Base-by-base conservation (phyloP, 2,797 vertebrate genomes). In the Tiaroga cobitis region DNA sequence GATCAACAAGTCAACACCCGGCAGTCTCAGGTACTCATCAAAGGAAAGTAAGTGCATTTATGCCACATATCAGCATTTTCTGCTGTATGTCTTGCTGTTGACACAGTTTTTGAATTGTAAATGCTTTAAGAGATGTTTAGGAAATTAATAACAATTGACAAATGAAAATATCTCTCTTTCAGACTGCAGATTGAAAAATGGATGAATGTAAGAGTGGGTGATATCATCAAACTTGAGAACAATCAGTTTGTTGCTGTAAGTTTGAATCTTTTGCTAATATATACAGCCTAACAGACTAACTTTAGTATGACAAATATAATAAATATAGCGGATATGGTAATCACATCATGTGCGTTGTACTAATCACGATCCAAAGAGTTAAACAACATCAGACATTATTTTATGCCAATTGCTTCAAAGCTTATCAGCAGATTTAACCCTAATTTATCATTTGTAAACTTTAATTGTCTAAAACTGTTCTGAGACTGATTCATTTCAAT, bases 231-330 rank as follows among this genome's bases (percentile, higher is more conserved):
- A 92, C 88, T 96, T 76, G 94, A 96, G 93, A 97, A 97, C 90
- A 96, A 97, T 90, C 96, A 97, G 82, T 96, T 96, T 94, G 95
- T 97, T 86, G 93, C 96, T 89, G 97, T 97, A 92, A 96, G 96
- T 97, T 89, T 37, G 61, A 75, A 77, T 51, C 21, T 0, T 29
- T 56, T 72, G 10, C 32, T 65, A 9, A 46, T 43, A 26, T 9
- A 24, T 75, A 19, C 15, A 59, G 54, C 19, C 10, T 56, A 56
- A 54, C 49, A 56, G 32, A 4, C 51, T 24, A 41, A 77, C 34
- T 26, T 26, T 77, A 77, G 16, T n/a, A 59, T 8, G 24, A 29
- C 10, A 24, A 15, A 59, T 39, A 16, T n/a, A 77, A 59, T 39
- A 37, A 26, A 59, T 39, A 77, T 2, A 24, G 73, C 5, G 11